phyloP scores from a whole-genome alignment of 2,888 invertebrate species.

The Agrypnus murinus region DNA sequence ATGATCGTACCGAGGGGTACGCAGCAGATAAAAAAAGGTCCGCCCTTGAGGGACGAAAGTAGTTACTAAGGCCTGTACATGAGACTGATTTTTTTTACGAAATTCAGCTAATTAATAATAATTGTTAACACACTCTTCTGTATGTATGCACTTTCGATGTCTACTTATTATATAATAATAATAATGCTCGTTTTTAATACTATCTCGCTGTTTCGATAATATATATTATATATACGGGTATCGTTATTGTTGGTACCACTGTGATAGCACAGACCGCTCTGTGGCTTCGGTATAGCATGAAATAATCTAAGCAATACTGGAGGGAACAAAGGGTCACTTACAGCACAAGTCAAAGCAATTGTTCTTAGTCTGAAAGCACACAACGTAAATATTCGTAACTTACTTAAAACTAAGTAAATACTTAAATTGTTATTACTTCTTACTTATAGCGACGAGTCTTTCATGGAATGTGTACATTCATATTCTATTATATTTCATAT shows the following conservation, averaged over 20 bases:
- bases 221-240: conserved; percentile 46
- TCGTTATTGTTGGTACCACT: conserved; percentile 49
- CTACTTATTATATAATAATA: conserved; percentile 36
- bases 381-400: conserved; percentile 43
- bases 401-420: conserved; percentile 36
- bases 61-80: conserved; percentile 60
- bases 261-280: conserved; percentile 51
- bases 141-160: conserved; percentile 50
- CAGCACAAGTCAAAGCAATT: conserved; percentile 50
- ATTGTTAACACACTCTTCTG: conserved; percentile 49
- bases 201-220: conserved; percentile 47
- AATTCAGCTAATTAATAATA: conserved; percentile 49
- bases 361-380: conserved; percentile 50
- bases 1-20: conserved; percentile 6
- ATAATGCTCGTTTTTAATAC: conserved; percentile 39
- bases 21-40: conserved; percentile 17
- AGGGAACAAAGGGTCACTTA: conserved; percentile 49
- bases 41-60: conserved; percentile 43
- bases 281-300: conserved; percentile 49
- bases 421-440: conserved; percentile 48
- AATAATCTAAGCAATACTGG: conserved; percentile 47
- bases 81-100: conserved; percentile 66
- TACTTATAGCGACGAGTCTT: conserved; percentile 46
- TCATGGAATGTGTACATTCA: conserved; percentile 40
- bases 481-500: conserved; percentile 42